Conservation (phyloP, 2,113 vertebrate species). For the Gadus macrocephalus region DNA sequence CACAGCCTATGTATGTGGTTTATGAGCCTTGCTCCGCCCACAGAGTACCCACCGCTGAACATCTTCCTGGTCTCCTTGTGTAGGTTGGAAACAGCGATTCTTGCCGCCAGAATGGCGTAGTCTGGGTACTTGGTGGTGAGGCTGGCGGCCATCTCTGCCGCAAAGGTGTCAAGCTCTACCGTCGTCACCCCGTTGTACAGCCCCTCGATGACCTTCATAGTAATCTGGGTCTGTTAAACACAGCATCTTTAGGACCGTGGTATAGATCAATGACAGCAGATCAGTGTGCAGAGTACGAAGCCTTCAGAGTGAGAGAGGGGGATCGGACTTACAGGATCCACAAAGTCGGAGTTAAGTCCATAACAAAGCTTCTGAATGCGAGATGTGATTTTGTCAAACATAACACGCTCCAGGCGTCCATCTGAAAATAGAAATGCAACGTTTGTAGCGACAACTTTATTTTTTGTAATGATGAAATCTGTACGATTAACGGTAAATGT, state of each 20-base stretch:
- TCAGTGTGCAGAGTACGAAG: background rate
- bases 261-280: background rate
- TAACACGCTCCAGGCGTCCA: constrained; percentile 88
- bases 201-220: constrained; percentile 98
- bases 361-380: constrained; percentile 97
- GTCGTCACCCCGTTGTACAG: constrained; percentile 94
- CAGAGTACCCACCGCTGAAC: constrained; percentile 83
- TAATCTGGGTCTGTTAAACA: constrained; percentile 84
- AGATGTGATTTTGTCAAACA: constrained; percentile 97
- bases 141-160: constrained; percentile 89
- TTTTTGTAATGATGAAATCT: too few relatives aligned
- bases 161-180: constrained; percentile 90
- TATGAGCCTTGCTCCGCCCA: background rate
- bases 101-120: constrained; percentile 91
- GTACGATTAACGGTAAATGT: background rate
- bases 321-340: constrained; percentile 85
- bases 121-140: constrained; percentile 95
- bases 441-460: background rate
- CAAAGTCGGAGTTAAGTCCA: constrained; percentile 90
- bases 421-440: constrained; percentile 65
- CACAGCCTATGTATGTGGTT: too few relatives aligned
- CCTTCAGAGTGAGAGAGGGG: background rate
- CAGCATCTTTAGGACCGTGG: background rate
- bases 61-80: constrained; percentile 98
- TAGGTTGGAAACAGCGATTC: constrained; percentile 94